Conservation (phyloP, 1,140 invertebrate genomes). For the Charaxes varanes region DNA sequence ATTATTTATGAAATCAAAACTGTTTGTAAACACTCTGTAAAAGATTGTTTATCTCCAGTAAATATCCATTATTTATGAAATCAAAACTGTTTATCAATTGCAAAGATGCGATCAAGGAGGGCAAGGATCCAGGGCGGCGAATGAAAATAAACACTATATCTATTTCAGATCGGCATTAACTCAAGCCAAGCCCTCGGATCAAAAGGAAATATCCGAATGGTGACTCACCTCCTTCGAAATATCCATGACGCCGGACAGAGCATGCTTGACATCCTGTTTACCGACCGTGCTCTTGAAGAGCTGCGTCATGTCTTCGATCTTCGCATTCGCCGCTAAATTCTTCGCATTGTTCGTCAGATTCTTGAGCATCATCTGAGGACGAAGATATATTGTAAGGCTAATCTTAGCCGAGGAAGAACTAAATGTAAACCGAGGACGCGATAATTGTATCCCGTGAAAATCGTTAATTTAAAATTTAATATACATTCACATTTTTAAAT, state of each 20-base stretch:
- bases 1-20: too few species aligned
- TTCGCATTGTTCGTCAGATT: slow-evolving; percentile 97
- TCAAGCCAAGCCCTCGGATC: neutral
- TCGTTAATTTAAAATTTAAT: slow-evolving; percentile 9
- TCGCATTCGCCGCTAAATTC: slow-evolving; percentile 96
- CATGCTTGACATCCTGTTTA: slow-evolving; percentile 95
- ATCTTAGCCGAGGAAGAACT: too few species aligned
- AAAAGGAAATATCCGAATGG: neutral
- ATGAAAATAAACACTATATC: neutral
- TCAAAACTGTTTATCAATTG: too few species aligned
- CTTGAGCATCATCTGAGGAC: slow-evolving; percentile 91
- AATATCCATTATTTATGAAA: too few species aligned
- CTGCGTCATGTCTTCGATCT: slow-evolving; percentile 97
- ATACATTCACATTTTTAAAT: neutral
- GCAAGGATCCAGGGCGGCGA: neutral
- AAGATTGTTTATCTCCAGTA: too few species aligned
- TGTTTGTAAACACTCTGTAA: too few species aligned
- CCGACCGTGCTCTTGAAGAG: slow-evolving; percentile 94
- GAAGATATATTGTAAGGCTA: neutral
- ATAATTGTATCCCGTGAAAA: too few species aligned
- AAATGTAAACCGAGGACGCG: too few species aligned
- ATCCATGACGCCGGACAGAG: slow-evolving; percentile 95
- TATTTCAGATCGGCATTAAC: slow-evolving; percentile 3
- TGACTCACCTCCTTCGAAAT: slow-evolving; percentile 90
- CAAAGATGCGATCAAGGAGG: too few species aligned